Percentiles rank a stretch among this genome's conserved stretches.
phyloP scores from a whole-genome alignment of 2,888 invertebrate genomes.

The Fragum sueziense region DNA sequence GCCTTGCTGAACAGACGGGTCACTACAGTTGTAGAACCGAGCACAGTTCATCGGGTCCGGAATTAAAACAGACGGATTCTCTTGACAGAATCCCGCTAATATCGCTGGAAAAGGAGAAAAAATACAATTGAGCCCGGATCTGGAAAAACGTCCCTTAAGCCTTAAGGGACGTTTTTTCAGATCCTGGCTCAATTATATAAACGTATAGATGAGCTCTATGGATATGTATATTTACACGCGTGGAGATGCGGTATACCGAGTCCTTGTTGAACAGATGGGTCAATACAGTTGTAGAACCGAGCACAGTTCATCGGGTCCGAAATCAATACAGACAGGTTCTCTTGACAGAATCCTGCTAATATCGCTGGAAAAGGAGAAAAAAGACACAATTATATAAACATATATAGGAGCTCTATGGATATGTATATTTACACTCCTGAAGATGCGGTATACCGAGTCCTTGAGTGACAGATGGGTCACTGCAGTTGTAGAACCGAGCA shows the following conservation, averaged over 20 bases:
- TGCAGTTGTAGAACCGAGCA: slow-evolving; percentile 72
- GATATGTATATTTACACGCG: slow-evolving; percentile 69
- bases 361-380: no score
- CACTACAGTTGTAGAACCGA: slow-evolving; percentile 71
- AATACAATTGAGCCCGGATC: no score
- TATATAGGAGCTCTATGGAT: no score
- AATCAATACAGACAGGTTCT: slow-evolving; percentile 60
- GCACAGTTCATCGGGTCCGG: slow-evolving; percentile 71
- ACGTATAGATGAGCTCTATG: no score
- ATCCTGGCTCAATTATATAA: no score
- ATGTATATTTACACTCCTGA: slow-evolving; percentile 68
- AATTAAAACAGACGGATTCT: slow-evolving; percentile 62
- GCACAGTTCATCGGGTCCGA: slow-evolving; percentile 70
- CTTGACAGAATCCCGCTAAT: slow-evolving; percentile 60
- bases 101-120: slow-evolving; percentile 44
- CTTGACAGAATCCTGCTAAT: slow-evolving; percentile 59
- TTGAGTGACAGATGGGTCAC: slow-evolving; percentile 43
- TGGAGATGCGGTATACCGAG: slow-evolving; percentile 57
- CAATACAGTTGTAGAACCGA: slow-evolving; percentile 70
- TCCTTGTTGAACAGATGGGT: slow-evolving; percentile 40
- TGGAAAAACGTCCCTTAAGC: no score
- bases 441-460: slow-evolving; percentile 60
- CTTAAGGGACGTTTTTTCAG: no score
- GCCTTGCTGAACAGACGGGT: slow-evolving; percentile 43
- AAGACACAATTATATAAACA: no score